Percentiles rank a stretch among this genome's conserved stretches.
phyloP scores from a whole-genome alignment of 1,140 invertebrate genomes.

The Sipha flava region DNA sequence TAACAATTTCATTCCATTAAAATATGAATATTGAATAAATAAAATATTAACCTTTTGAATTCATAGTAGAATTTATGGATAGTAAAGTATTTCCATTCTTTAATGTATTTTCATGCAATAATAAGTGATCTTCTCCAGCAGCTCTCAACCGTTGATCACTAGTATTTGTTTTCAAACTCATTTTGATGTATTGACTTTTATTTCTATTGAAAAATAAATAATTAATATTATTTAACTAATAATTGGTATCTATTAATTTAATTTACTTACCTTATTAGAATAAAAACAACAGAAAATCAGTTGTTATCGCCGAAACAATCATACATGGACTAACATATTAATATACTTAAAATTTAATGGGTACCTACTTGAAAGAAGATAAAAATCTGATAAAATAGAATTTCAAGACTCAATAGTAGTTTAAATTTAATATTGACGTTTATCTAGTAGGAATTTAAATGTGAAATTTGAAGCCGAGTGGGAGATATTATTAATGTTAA shows the following conservation, averaged over 20 bases:
- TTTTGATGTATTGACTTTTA: neutral
- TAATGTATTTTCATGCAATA: constrained; percentile 3
- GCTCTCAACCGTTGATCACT: neutral
- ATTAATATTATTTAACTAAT: no score
- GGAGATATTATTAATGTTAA: neutral
- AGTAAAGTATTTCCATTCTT: constrained; percentile 19
- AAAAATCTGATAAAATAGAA: neutral
- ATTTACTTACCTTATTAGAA: neutral
- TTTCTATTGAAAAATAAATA: neutral
- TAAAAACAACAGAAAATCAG: neutral
- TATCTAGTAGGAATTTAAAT: constrained; percentile 4
- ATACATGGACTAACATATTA: neutral
- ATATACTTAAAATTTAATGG: neutral
- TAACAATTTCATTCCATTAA: neutral
- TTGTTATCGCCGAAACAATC: neutral
- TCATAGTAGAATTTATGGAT: neutral
- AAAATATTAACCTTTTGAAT: constrained; percentile 18
- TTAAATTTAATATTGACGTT: neutral
- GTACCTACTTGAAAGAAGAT: neutral
- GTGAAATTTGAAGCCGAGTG: neutral
- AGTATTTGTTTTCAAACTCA: constrained; percentile 3
- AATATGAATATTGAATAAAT: neutral
- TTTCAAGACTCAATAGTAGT: neutral
- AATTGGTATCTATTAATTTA: no score
- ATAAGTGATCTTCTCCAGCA: neutral